phyloP scores from a whole-genome alignment of 2,113 vertebrate genomes.

The Megalops atlanticus region DNA sequence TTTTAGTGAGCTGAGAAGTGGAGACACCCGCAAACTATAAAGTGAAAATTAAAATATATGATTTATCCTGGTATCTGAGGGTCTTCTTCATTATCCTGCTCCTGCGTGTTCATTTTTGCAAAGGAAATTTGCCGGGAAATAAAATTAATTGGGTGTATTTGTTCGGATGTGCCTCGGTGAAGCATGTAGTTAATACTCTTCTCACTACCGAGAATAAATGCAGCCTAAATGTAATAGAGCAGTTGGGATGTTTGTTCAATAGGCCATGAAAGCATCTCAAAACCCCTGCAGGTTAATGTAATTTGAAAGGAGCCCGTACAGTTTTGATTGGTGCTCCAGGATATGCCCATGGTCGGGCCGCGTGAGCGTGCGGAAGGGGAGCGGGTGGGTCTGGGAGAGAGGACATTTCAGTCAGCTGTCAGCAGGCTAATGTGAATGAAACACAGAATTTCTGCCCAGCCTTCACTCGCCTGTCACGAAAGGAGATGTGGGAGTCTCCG shows the following conservation, averaged over 20 bases:
- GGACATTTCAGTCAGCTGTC: neutral
- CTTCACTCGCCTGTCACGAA: too few species aligned
- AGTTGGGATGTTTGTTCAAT: conserved; percentile 9
- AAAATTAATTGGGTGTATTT: conserved; percentile 13
- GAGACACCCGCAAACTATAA: neutral
- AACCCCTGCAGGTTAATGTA: conserved; percentile 22
- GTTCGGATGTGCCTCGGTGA: neutral
- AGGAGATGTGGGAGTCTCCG: too few species aligned
- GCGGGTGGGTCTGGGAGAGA: neutral
- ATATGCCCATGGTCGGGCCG: neutral
- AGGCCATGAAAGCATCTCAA: conserved; percentile 19
- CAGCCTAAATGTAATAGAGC: conserved; percentile 8
- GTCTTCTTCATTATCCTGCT: neutral
- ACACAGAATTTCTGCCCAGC: too few species aligned
- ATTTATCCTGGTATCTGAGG: neutral
- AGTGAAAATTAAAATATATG: neutral
- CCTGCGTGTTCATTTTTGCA: neutral
- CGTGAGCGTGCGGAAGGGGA: neutral
- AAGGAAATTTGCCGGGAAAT: neutral
- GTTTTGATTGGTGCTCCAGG: conserved; percentile 3
- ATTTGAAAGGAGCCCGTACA: conserved; percentile 7
- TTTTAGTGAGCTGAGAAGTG: neutral
- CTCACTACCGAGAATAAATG: neutral
- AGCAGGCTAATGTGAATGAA: neutral
- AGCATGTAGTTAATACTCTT: conserved; percentile 9